Conservation (phyloP, 2,888 invertebrate genomes). For the Oegoconia quadripuncta region DNA sequence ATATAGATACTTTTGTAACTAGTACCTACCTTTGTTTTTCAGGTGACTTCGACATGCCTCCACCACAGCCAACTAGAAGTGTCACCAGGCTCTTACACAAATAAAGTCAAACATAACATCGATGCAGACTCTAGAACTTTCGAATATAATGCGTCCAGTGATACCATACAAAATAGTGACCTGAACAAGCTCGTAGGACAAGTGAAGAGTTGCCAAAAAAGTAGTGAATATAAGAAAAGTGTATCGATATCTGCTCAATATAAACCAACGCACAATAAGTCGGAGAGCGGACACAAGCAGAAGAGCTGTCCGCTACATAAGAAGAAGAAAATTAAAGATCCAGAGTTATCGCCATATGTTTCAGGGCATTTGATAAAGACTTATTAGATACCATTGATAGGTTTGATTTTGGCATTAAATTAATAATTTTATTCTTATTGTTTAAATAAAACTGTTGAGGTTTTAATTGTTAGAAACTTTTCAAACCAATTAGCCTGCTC, state of each 20-base stretch:
- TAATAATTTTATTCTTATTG: too few relatives aligned
- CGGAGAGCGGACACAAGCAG: conserved; percentile 56
- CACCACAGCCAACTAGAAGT: conserved; percentile 69
- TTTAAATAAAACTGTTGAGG: too few relatives aligned
- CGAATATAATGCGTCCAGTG: conserved; percentile 19
- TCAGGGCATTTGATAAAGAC: conserved; percentile 72
- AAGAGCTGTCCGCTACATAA: conserved; percentile 64
- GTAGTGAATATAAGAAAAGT: conserved; percentile 45
- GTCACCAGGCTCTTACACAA: conserved; percentile 35
- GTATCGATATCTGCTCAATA: conserved; percentile 56
- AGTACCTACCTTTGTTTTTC: too few relatives aligned
- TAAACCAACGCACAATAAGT: conserved; percentile 66
- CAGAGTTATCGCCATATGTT: conserved; percentile 49
- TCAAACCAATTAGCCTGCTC: too few relatives aligned
- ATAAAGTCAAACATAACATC: conserved; percentile 25
- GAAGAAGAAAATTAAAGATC: conserved; percentile 60
- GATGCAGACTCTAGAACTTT: conserved; percentile 24
- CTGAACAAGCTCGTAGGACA: conserved; percentile 15
- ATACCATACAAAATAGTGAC: conserved; percentile 12
- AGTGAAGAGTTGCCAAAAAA: conserved; percentile 52
- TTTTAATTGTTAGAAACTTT: too few relatives aligned
- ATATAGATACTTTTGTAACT: too few relatives aligned
- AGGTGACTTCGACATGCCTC: conserved; percentile 66
- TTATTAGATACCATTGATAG: conserved; percentile 48
- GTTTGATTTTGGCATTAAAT: too few relatives aligned